Percentiles rank a stretch among this genome's conserved stretches.
Conservation (phyloP, 2,888 invertebrate species). For the Piscicola geometra region DNA sequence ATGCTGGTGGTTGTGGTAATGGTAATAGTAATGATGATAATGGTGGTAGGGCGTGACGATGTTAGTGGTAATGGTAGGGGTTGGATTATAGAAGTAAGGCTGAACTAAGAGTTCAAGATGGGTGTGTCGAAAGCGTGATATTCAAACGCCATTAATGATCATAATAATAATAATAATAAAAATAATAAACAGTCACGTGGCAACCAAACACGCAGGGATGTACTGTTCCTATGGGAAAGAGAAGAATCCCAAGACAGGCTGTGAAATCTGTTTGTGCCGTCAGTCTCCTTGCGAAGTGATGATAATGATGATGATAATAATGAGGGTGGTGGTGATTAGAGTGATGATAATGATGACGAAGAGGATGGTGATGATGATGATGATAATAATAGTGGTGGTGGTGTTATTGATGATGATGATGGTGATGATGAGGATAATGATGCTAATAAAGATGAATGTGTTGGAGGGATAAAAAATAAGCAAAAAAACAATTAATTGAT, state of each 20-base stretch:
- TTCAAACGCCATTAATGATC: too few species aligned
- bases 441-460: conserved; percentile 2
- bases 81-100: too few species aligned
- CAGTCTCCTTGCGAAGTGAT: conserved; percentile 16
- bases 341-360: neutral
- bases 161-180: too few species aligned
- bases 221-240: neutral
- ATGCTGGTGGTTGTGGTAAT: too few species aligned
- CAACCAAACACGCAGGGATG: neutral
- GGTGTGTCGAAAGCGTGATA: too few species aligned
- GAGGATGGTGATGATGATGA: neutral
- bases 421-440: conserved; percentile 12
- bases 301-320: too few species aligned
- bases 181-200: too few species aligned
- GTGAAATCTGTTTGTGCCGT: conserved; percentile 8
- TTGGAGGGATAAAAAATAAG: neutral
- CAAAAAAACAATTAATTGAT: too few species aligned
- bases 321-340: neutral
- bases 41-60: too few species aligned
- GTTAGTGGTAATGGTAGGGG: too few species aligned
- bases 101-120: too few species aligned
- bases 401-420: conserved; percentile 12
- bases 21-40: too few species aligned
- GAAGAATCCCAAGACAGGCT: conserved; percentile 2
- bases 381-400: neutral